Conservation (phyloP, 1,140 invertebrate genomes). For the Whitmania pigra region DNA sequence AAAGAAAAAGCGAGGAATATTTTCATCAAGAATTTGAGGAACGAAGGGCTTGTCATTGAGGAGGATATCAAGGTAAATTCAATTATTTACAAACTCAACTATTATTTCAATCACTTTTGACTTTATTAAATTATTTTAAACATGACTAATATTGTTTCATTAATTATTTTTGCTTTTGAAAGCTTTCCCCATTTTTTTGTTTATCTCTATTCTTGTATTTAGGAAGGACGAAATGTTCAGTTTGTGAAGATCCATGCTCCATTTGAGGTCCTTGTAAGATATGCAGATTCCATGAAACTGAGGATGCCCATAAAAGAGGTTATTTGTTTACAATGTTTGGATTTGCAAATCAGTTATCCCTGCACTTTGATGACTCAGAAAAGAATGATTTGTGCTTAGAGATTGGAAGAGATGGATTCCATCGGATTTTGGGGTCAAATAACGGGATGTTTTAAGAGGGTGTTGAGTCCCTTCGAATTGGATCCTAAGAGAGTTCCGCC, state of each 20-base stretch:
- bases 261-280: conserved; percentile 71
- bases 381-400: background rate
- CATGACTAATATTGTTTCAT: background rate
- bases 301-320: conserved; percentile 78
- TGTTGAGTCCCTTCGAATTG: conserved; percentile 33
- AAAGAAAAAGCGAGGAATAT: conserved; percentile 28
- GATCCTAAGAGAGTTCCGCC: conserved; percentile 30
- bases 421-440: conserved; percentile 30
- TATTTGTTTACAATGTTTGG: conserved; percentile 13
- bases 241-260: conserved; percentile 68
- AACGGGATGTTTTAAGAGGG: conserved; percentile 26
- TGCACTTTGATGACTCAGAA: no score
- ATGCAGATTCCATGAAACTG: conserved; percentile 76
- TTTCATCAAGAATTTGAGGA: conserved; percentile 21
- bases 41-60: conserved; percentile 34
- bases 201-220: no score
- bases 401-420: conserved; percentile 12
- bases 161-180: background rate
- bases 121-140: background rate
- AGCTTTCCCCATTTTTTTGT: background rate
- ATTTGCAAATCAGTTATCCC: no score
- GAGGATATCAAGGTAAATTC: conserved; percentile 20
- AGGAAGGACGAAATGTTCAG: conserved; percentile 21
- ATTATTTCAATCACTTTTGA: no score
- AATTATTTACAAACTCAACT: background rate